Base-by-base conservation (phyloP, 37 sponge, comb jelly and placozoan genomes). In the Axinella damicornis region DNA sequence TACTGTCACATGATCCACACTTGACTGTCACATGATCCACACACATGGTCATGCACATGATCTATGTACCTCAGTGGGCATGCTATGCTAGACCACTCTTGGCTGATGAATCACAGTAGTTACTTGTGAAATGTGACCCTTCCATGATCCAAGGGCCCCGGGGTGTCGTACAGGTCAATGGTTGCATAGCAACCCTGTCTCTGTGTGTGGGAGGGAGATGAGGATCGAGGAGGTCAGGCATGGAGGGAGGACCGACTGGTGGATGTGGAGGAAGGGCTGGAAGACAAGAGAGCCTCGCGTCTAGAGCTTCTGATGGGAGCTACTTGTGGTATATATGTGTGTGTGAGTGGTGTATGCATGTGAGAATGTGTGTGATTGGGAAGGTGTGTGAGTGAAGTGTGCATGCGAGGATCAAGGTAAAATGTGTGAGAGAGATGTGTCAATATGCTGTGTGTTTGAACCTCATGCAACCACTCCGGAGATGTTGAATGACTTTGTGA, bases 31-130 rank as follows among this genome's bases (percentile, higher is more conserved):
- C n/a, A n/a, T n/a, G n/a, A n/a, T n/a, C n/a, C n/a, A n/a, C n/a
- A n/a, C n/a, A n/a, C 46, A 46, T 46, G 46, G 46, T 46, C 46
- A n/a, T n/a, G n/a, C 46, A 46, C 46, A 46, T 46, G 46, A 46
- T 46, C 46, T 46, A 9, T 9, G 25, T 37, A 19, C 79, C 54
- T 57, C 80, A 9, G 52, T 56, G 31, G 37, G n/a, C 2, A 81
- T 53, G 6, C 36, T 69, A n/a, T n/a, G n/a, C n/a, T n/a, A n/a
- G 58, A 33, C 76, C 82, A 74, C 24, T 88, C 83, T 22, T 54
- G 27, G 20, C 81, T 24, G 20, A 86, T 71, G 35, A 71, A 71
- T 63, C 58, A 35, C 12, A 79, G 53, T 0, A 79, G 64, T 15
- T 71, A 67, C 73, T 86, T 73, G 32, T 78, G 73, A 12, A 78